phyloP scores from a whole-genome alignment of 1,140 invertebrate genomes.

The Drosophila leontia region DNA sequence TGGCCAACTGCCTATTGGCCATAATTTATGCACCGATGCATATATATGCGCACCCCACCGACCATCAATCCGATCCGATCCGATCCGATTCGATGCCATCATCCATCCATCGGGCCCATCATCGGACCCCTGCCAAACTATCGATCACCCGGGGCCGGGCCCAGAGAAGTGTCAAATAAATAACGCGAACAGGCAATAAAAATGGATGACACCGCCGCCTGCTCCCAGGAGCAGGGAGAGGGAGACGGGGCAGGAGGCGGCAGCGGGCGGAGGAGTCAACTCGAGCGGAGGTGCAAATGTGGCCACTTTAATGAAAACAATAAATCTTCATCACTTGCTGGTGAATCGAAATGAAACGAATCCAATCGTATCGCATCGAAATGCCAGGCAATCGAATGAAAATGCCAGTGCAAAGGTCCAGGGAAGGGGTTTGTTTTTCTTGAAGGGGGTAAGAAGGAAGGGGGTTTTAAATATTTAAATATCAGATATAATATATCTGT shows the following conservation, averaged over 20 bases:
- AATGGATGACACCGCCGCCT: constrained; percentile 19
- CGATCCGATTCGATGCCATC: constrained; percentile 32
- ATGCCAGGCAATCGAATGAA: constrained; percentile 50
- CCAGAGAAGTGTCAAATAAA: constrained; percentile 80
- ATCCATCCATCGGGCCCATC: constrained; percentile 45
- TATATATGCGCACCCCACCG: constrained; percentile 53
- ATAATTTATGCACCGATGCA: constrained; percentile 73
- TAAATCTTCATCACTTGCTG: constrained; percentile 72
- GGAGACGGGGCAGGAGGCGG: background rate
- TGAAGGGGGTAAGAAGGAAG: too few relatives aligned
- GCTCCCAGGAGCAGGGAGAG: background rate
- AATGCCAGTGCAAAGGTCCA: constrained; percentile 31
- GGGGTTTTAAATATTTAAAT: background rate
- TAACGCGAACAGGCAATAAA: constrained; percentile 73
- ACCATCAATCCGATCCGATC: constrained; percentile 35
- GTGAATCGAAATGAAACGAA: constrained; percentile 46
- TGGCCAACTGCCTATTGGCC: constrained; percentile 62
- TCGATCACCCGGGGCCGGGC: constrained; percentile 62
- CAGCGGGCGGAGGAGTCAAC: constrained; percentile 27
- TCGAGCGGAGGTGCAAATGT: constrained; percentile 73
- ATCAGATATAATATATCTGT: background rate
- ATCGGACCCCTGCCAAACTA: constrained; percentile 44
- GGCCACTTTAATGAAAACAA: constrained; percentile 77
- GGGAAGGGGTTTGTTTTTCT: background rate
- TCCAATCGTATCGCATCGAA: constrained; percentile 46